phyloP scores from a whole-genome alignment of 2,797 vertebrate species.

The Lutjanus campechanus region DNA sequence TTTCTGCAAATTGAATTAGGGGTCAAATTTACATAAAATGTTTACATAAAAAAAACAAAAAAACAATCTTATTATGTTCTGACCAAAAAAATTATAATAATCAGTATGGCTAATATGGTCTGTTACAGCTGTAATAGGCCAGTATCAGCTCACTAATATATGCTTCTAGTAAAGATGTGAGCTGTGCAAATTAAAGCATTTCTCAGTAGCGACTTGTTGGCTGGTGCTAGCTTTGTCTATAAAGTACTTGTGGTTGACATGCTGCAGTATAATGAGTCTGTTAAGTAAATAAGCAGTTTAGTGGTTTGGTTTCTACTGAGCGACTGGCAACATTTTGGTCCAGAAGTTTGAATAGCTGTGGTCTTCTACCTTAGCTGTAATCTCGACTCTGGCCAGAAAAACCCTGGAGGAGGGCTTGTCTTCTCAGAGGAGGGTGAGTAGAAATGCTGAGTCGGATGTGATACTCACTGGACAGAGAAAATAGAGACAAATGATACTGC shows the following conservation, averaged over 20 bases:
- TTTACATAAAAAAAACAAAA: no score
- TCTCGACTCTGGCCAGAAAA: conserved; percentile 45
- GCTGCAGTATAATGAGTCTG: conserved; percentile 24
- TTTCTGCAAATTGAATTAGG: no score
- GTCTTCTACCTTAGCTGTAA: conserved; percentile 43
- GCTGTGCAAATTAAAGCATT: conserved; percentile 9
- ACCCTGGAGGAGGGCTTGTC: conserved; percentile 45
- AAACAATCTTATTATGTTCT: no score
- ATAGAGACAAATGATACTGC: conserved; percentile 77
- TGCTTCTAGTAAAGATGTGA: not conserved
- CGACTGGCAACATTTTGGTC: conserved; percentile 31
- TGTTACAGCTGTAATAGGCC: no score
- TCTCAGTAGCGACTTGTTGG: conserved; percentile 3
- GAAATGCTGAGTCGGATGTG: conserved; percentile 71
- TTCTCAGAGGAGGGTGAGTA: conserved; percentile 47
- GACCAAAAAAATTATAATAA: no score
- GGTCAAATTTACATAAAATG: no score
- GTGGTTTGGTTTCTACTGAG: conserved; percentile 42
- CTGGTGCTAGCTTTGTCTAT: conserved; percentile 3
- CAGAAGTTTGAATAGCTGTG: conserved; percentile 37
- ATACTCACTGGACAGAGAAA: conserved; percentile 65
- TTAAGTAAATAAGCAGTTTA: conserved; percentile 45
- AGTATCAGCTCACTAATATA: no score
- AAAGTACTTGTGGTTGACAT: conserved; percentile 36
- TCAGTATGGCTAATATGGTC: no score